Base-by-base conservation (phyloP, 2,113 vertebrate species). In the Uria lomvia region DNA sequence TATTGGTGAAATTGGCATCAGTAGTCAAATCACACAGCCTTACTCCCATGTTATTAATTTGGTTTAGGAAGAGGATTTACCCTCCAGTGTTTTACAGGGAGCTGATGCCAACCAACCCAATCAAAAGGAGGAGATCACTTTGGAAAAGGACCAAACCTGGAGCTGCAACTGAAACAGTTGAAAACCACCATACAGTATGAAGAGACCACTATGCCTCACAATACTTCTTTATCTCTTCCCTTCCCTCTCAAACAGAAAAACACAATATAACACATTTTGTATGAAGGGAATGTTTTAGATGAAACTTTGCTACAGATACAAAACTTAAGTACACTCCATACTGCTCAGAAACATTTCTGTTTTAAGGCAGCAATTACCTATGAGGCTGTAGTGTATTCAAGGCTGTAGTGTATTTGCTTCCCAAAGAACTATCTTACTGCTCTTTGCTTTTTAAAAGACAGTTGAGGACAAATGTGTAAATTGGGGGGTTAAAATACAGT, bases 341-440 rank as follows among this genome's bases (percentile, higher is more conserved):
- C 53, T 78, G 84, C 83, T 94, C 38, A 80, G 55, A 86, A 7
- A 14, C 27, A 47, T 96, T 96, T 96, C 65, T 92, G 50, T 87
- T 84, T 97, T 97, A 97, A 98, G 96, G 96, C 94, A 97, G 89
- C 50, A 95, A 85, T 42, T 92, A n/a, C 86, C 38, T 40, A 36
- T 43, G 72, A 94, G 60, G 49, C 53, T 92, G 75, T 27, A 92
- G 59, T 70, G 5, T 72, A 93, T 91, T 89, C 55, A 56, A 96
- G 71, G 74, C 74, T 89, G 59, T 18, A 83, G 72, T 49, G 5
- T 42, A 88, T 86, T 92, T 73, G 59, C 55, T 95, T 94, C 67
- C 71, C 36, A 79, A 95, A 66, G 82, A 96, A 94, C 50, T 27
- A 86, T 24, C 47, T 86, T 86, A 94, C 91, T 52, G 58, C 42